phyloP scores from a whole-genome alignment of 2,888 invertebrate species.

The Aricia artaxerxes region DNA sequence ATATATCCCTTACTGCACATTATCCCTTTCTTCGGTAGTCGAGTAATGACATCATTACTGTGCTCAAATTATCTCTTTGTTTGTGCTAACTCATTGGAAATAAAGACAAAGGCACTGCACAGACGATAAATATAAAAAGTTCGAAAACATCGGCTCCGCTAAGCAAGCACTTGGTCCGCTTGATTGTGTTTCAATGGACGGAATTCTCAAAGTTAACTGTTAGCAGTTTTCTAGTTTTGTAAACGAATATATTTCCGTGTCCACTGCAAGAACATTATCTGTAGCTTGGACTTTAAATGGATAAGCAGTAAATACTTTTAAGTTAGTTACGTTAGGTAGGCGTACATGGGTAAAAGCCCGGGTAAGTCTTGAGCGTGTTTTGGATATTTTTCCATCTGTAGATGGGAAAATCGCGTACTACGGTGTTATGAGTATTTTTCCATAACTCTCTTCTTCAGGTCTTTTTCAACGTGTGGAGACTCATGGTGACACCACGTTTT shows the following conservation, averaged over 20 bases:
- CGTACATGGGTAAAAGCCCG: too few relatives aligned
- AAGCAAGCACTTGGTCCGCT: slow-evolving; percentile 12
- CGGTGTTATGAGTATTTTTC: too few relatives aligned
- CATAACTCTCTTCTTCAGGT: too few relatives aligned
- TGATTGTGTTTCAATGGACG: slow-evolving; percentile 20
- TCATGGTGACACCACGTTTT: too few relatives aligned
- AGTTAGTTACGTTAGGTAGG: too few relatives aligned
- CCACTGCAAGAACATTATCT: background rate
- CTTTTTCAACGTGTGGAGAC: too few relatives aligned
- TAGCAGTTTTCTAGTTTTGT: background rate
- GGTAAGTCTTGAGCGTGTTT: too few relatives aligned
- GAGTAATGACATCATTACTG: slow-evolving; percentile 8
- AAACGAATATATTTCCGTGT: background rate
- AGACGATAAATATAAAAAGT: slow-evolving; percentile 23
- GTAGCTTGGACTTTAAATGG: background rate
- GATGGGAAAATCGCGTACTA: too few relatives aligned
- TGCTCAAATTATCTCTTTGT: slow-evolving; percentile 10
- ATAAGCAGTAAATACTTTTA: too few relatives aligned
- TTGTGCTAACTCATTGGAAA: background rate
- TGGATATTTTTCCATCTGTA: too few relatives aligned
- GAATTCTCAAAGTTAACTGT: slow-evolving; percentile 9
- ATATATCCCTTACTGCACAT: background rate
- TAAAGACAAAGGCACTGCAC: slow-evolving; percentile 1
- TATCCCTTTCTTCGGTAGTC: background rate
- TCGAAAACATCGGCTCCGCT: slow-evolving; percentile 1